Conservation (phyloP, 2,113 vertebrate species). For the Ophiodon elongatus region DNA sequence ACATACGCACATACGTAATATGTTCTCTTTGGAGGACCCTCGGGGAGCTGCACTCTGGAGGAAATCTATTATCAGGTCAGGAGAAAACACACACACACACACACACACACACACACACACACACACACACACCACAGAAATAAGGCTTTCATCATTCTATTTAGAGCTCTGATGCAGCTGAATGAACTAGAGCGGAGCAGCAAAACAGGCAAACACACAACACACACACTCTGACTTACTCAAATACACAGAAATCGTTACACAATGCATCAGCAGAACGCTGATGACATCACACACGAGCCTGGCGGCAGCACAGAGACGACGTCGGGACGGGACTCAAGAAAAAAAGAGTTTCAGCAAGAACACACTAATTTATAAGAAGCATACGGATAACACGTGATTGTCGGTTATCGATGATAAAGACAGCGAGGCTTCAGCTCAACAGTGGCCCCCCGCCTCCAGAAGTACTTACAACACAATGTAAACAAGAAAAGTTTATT, state of each 20-base stretch:
- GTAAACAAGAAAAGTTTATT: no score
- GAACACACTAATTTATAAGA: background rate
- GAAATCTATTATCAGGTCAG: constrained; percentile 64
- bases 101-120: constrained; percentile 24
- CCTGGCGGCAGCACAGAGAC: background rate
- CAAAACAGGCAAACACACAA: constrained; percentile 31
- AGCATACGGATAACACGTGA: background rate
- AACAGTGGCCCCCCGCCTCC: background rate
- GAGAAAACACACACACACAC: constrained; percentile 24
- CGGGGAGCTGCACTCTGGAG: constrained; percentile 49
- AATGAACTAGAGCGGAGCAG: constrained; percentile 60
- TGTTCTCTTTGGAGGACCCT: constrained; percentile 44
- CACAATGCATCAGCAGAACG: constrained; percentile 27
- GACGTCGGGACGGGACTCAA: constrained; percentile 2
- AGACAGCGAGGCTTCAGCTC: background rate
- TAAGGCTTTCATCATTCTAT: constrained; percentile 57
- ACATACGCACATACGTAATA: background rate
- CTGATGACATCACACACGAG: constrained; percentile 40
- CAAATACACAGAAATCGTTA: background rate
- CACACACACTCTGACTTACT: constrained; percentile 2
- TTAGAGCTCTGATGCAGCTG: constrained; percentile 44
- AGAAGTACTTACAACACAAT: no score
- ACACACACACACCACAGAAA: constrained; percentile 18
- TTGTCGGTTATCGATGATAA: background rate
- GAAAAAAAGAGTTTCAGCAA: background rate